Evolutionary conservation across 2,797 vertebrate species (phyloP), one percentile per base, ranked within the genome.

Genomic region (Protosalanx chinensis): DNA sequence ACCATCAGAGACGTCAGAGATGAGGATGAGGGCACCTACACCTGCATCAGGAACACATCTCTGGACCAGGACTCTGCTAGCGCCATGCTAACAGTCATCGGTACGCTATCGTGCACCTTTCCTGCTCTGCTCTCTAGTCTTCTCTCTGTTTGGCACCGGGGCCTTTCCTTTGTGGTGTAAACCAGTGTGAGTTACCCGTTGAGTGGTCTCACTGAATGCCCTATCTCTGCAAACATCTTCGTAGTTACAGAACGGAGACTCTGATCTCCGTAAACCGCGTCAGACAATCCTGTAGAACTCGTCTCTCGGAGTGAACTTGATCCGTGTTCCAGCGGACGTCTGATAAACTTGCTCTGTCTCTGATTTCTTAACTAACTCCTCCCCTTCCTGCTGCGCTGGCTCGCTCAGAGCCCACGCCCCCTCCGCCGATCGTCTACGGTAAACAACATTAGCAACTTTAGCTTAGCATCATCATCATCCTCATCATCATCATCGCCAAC

Each of bases 401-500:
- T 78, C 89, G 93, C 93, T 93, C 93, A 98, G 97, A 96, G 92
- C 94, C 95, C 82, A 95, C 96, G 88, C 96, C 96, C 90, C 93
- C 95, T 91, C 96, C 97, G 88, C 88, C 96, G 94, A 88, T 97
- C 86, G 89, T 93, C 91, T 94, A 96, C 94, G 97, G 97, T 99
- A 99, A 99, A 95, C 88, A 67, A 64, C 20, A 30, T 37, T 71
- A n/a, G 51, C 20, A 46, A 69, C 53, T 33, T 66, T 74, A 68
- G 73, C 70, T 18, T 66, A 79, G 63, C 67, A 60, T 51, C 64
- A 12, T 64, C 62, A n/a, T 35, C 23, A n/a, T 35, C 23, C 1
- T 57, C 56, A 8, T 63, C 67, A 29, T 57, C 27, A 37, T 35
- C 58, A 13, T 60, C 60, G 12, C 59, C 60, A 12, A 51, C 37